Conservation (phyloP, 1,140 invertebrate species). For the Pentalonia nigronervosa region DNA sequence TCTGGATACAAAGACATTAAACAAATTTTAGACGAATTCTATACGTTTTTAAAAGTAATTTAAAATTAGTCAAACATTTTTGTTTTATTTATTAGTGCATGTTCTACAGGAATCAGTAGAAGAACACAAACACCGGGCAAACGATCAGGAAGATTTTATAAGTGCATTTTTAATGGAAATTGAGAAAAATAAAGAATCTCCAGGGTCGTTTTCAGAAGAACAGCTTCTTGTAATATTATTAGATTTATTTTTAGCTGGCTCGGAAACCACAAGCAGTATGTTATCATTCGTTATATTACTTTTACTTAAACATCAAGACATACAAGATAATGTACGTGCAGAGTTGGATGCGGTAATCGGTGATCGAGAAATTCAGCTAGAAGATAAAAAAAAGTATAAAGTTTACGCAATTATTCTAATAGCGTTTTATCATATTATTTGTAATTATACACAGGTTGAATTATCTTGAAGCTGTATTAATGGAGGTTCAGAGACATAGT, state of each 20-base stretch:
- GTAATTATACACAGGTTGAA: slow-evolving; percentile 66
- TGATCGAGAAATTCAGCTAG: slow-evolving; percentile 48
- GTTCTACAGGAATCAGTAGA: slow-evolving; percentile 29
- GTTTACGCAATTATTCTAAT: background rate
- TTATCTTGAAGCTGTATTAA: slow-evolving; percentile 71
- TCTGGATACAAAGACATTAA: slow-evolving; percentile 69
- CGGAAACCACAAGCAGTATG: slow-evolving; percentile 75
- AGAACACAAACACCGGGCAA: background rate
- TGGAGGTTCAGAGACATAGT: slow-evolving; percentile 70
- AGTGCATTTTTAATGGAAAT: slow-evolving; percentile 66
- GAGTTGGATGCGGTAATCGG: slow-evolving; percentile 77
- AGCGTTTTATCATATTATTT: background rate
- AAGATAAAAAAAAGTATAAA: slow-evolving; percentile 59
- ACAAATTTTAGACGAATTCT: slow-evolving; percentile 64
- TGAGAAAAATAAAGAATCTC: slow-evolving; percentile 68
- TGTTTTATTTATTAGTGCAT: background rate
- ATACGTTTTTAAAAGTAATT: slow-evolving; percentile 65
- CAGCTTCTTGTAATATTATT: slow-evolving; percentile 73
- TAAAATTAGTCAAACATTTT: background rate
- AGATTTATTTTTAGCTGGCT: slow-evolving; percentile 76
- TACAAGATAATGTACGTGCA: slow-evolving; percentile 71
- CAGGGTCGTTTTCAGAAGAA: slow-evolving; percentile 68
- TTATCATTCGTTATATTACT: slow-evolving; percentile 72
- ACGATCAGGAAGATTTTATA: slow-evolving; percentile 40
- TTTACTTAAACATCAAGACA: slow-evolving; percentile 71